Conservation (phyloP, 2,113 vertebrate species). For the Dryoscopus gambensis region DNA sequence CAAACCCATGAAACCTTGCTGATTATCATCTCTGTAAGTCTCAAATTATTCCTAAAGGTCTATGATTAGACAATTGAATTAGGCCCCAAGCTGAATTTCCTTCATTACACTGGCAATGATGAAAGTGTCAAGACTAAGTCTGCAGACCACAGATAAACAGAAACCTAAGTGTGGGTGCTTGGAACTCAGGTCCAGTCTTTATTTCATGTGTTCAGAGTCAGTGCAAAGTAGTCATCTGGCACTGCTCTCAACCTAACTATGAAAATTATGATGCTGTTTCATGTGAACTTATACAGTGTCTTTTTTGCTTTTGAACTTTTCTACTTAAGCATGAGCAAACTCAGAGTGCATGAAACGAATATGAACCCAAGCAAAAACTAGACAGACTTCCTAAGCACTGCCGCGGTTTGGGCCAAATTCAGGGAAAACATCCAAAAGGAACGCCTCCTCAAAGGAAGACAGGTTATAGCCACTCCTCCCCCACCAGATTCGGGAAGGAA, state of each 20-base stretch:
- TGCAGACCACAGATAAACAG: not conserved
- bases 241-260: not conserved
- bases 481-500: no score
- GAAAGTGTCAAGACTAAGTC: not conserved
- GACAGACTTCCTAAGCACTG: not conserved
- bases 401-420: no score
- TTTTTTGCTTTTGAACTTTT: not conserved
- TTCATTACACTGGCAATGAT: not conserved
- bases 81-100: not conserved
- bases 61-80: not conserved
- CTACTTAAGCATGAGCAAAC: not conserved
- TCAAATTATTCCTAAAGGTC: not conserved
- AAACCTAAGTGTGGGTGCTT: not conserved
- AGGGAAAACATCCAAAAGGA: no score
- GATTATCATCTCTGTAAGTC: not conserved
- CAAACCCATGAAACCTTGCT: not conserved
- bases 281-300: not conserved
- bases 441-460: no score
- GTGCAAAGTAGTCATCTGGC: not conserved
- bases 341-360: fast-evolving
- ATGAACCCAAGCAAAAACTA: not conserved
- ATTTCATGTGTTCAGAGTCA: not conserved
- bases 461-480: no score
- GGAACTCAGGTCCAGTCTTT: not conserved
- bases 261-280: not conserved